Base-by-base conservation (phyloP, 2,888 invertebrate species). In the Cheilosia impressa region DNA sequence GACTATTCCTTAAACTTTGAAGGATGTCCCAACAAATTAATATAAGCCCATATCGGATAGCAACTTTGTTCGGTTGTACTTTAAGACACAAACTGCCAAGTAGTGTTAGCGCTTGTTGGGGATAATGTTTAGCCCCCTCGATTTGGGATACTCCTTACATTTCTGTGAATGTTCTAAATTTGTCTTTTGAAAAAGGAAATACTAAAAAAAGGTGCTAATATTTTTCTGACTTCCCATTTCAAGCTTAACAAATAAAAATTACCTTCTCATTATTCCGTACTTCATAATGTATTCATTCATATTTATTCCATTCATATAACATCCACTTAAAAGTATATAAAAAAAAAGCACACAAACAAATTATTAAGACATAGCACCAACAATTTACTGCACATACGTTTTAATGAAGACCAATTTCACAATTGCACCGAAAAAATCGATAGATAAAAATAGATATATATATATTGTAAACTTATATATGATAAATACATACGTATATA, bases 391-490 rank as follows among this genome's bases (percentile, higher is more conserved):
- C 81, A 85, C 80, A 79, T 85, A 75, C 60, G 34, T 73, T 82
- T 78, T 78, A 82, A 82, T 73, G 76, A 87, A 87, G 87, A 87
- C 87, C 87, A 87, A 87, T 81, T 82, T 82, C 87, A 82, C 81
- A 68, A 87, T 53, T 82, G 87, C 87, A 87, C 87, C 82, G 85
- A 76, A 73, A 10, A 53, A 60, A 71, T n/a, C 57, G 62, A 72
- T 72, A 62, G 72, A 62, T 47, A 19, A 47, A 19, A 9, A 52
- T 52, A 24, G 52, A 52, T 10, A 52, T 43, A 41, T 45, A 34
- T 60, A 72, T 38, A 73, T 62, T 63, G 55, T 78, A 27, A 62
- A 53, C 38, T 13, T 78, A 69, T 53, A 69, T 53, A 62, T 63
- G 24, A 45, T 45, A 62, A 22, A 45, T 55, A 41, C 17, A 57